Evolutionary conservation across 1,140 invertebrate species (phyloP).

Genomic region (Marisa cornuarietis): DNA sequence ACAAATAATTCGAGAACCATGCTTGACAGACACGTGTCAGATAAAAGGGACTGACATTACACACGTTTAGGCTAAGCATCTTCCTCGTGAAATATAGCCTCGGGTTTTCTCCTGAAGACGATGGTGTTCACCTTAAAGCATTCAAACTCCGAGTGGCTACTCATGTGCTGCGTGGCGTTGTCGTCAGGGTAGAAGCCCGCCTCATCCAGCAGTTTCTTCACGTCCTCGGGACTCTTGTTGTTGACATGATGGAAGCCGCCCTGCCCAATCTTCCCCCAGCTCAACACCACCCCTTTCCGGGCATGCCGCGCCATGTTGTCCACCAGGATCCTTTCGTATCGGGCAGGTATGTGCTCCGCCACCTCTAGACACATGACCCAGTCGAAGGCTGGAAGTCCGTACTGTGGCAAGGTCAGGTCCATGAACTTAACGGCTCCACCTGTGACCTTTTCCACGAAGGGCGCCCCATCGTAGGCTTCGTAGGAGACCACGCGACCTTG

Average conservation of each 20-base stretch:
- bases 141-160: slow-evolving; percentile 16
- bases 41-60: too few species aligned
- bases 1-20: too few species aligned
- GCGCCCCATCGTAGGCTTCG: slow-evolving; percentile 33
- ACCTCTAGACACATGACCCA: slow-evolving; percentile 41
- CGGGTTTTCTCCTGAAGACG: slow-evolving; percentile 28
- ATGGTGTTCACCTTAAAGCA: slow-evolving; percentile 34
- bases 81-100: neutral
- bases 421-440: slow-evolving; percentile 25
- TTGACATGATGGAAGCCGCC: slow-evolving; percentile 31
- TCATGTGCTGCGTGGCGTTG: slow-evolving; percentile 17
- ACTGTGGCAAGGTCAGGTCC: slow-evolving; percentile 37
- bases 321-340: slow-evolving; percentile 31
- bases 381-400: slow-evolving; percentile 34
- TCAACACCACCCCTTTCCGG: slow-evolving; percentile 31
- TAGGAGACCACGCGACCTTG: slow-evolving; percentile 2
- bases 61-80: neutral
- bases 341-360: slow-evolving; percentile 36
- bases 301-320: slow-evolving; percentile 37
- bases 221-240: slow-evolving; percentile 24
- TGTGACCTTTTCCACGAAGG: slow-evolving; percentile 25
- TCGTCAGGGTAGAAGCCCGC: slow-evolving; percentile 26
- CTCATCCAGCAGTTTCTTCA: slow-evolving; percentile 18
- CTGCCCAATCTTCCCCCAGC: slow-evolving; percentile 36
- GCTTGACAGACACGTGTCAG: too few species aligned